phyloP scores from a whole-genome alignment of 1,140 invertebrate species.

The Triops longicaudatus region DNA sequence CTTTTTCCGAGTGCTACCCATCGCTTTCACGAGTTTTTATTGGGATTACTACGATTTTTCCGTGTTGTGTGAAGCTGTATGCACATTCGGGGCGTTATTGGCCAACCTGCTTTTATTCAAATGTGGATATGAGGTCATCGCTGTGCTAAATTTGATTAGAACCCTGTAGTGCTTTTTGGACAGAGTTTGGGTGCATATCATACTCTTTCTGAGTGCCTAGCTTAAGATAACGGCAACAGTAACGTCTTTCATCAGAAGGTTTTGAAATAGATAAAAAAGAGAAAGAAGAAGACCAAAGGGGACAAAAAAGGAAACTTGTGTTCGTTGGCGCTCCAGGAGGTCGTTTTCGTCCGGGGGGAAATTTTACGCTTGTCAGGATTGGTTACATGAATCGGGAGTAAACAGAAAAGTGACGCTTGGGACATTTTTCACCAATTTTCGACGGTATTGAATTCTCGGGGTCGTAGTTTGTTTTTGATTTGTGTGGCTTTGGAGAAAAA shows the following conservation, averaged over 20 bases:
- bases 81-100: background rate
- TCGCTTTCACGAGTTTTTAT: too few relatives aligned
- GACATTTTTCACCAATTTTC: background rate
- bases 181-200: background rate
- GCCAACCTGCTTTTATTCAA: background rate
- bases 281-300: background rate
- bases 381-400: background rate
- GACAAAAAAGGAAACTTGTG: background rate
- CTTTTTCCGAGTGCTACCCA: background rate
- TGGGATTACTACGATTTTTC: background rate
- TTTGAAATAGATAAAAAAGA: background rate
- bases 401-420: background rate
- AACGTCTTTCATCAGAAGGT: constrained; percentile 2
- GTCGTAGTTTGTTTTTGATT: background rate
- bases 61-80: background rate
- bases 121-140: background rate
- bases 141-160: background rate
- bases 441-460: background rate
- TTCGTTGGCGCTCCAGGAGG: constrained; percentile 8
- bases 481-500: background rate
- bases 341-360: background rate
- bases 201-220: background rate
- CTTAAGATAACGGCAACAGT: constrained; percentile 5
- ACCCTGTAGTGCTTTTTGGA: background rate
- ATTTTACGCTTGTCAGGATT: background rate